Conservation (phyloP, 2,113 vertebrate species). For the Origma solitaria region DNA sequence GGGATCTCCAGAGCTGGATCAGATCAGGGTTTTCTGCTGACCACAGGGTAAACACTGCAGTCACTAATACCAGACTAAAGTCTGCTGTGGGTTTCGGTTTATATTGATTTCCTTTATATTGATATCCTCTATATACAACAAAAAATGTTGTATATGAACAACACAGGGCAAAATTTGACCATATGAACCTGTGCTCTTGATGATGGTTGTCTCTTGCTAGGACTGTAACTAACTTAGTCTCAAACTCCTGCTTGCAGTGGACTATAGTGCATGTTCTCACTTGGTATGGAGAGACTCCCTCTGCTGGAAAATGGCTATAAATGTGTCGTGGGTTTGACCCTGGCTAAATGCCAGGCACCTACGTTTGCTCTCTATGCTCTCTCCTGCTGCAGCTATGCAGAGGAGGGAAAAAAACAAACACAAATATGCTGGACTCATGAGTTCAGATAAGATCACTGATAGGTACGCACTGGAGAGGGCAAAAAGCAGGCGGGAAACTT, state of each 20-base stretch:
- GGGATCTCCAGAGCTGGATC: neutral
- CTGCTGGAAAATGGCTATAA: neutral
- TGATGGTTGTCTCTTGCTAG: neutral
- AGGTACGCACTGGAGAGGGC: too few relatives aligned
- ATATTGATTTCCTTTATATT: neutral
- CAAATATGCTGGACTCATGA: too few relatives aligned
- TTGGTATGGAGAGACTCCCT: neutral
- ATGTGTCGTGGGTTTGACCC: too few relatives aligned
- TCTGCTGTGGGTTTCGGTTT: neutral
- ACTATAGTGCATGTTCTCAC: neutral
- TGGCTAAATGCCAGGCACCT: too few relatives aligned
- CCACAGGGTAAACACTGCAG: fast-evolving
- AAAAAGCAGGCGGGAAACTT: too few relatives aligned
- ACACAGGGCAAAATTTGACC: neutral
- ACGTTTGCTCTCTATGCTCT: too few relatives aligned
- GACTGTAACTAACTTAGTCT: neutral
- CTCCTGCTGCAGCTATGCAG: too few relatives aligned
- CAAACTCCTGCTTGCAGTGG: fast-evolving
- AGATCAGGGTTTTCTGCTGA: neutral
- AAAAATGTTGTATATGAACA: neutral
- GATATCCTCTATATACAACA: too few relatives aligned
- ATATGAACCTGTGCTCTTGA: neutral
- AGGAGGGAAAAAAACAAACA: too few relatives aligned
- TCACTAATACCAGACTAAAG: neutral
- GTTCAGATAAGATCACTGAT: too few relatives aligned